These are phyloP conservation scores for Lithophane ornitopus DNA, from an alignment of 2,888 invertebrate genomes.

Conservation along the genomic window DNA sequence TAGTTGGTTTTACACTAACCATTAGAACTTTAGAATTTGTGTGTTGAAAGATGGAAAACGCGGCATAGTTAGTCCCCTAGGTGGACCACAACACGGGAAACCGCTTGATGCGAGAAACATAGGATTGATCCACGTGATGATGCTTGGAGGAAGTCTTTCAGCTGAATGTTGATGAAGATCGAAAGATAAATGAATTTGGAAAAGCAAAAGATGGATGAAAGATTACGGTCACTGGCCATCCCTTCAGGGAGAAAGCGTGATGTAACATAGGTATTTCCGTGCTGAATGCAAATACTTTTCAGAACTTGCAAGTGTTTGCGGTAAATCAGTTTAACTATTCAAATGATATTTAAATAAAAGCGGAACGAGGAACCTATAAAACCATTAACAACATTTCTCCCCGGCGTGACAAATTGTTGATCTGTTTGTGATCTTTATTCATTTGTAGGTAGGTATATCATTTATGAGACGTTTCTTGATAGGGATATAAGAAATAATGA, in stretches of 20 bases:
- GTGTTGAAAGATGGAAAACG: neutral
- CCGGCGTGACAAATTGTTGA: slow-evolving; percentile 37
- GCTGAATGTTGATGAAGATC: neutral
- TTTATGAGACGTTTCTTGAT: slow-evolving; percentile 3
- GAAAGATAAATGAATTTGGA: neutral
- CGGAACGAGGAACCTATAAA: slow-evolving; percentile 51
- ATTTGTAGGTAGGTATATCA: slow-evolving; percentile 25
- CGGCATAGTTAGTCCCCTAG: too few relatives aligned
- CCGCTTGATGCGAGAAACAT: neutral
- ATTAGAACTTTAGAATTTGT: neutral
- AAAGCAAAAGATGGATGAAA: neutral
- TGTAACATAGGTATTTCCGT: neutral
- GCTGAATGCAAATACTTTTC: neutral
- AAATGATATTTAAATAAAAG: slow-evolving; percentile 48
- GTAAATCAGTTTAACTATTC: slow-evolving; percentile 24
- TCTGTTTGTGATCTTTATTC: slow-evolving; percentile 50
- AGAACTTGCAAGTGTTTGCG: neutral
- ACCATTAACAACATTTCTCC: slow-evolving; percentile 38
- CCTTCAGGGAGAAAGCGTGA: neutral
- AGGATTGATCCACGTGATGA: neutral
- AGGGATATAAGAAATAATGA: neutral
- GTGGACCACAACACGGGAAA: neutral
- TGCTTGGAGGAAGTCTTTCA: neutral
- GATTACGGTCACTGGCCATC: neutral
- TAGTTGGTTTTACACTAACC: neutral